Percentiles rank a stretch among this genome's conserved stretches.
Evolutionary conservation across 2,113 vertebrate genomes (phyloP).

Genomic region (Hemibagrus wyckioides): DNA sequence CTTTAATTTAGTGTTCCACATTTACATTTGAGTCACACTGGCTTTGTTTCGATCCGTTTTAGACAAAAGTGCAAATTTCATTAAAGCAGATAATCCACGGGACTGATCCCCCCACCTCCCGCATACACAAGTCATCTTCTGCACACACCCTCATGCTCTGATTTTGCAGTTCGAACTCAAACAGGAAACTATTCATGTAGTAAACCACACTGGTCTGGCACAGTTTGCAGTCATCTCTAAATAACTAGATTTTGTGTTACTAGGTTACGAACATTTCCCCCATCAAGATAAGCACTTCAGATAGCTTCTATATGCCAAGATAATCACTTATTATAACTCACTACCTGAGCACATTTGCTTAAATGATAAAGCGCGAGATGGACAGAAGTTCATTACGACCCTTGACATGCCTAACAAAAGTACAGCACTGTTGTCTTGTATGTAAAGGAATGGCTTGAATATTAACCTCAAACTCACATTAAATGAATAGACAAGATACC

Average conservation of each 20-base stretch:
- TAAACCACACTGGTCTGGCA: background rate
- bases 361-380: background rate
- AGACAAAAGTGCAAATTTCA: background rate
- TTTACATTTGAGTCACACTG: background rate
- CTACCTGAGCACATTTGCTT: background rate
- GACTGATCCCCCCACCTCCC: background rate
- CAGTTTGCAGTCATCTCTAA: background rate
- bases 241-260: background rate
- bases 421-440: background rate
- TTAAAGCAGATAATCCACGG: background rate
- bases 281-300: background rate
- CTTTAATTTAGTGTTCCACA: too few species aligned
- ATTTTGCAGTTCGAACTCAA: background rate
- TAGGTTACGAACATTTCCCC: background rate
- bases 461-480: background rate
- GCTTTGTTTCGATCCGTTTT: background rate
- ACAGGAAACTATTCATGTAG: background rate
- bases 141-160: background rate
- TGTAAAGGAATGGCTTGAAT: background rate
- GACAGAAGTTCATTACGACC: background rate
- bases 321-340: background rate
- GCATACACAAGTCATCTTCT: background rate
- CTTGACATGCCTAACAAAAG: background rate
- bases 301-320: background rate
- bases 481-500: background rate